These are phyloP conservation scores for Patiria miniata DNA, from an alignment of 35 echinoderm and acorn worm species.

Conservation along the genomic window DNA sequence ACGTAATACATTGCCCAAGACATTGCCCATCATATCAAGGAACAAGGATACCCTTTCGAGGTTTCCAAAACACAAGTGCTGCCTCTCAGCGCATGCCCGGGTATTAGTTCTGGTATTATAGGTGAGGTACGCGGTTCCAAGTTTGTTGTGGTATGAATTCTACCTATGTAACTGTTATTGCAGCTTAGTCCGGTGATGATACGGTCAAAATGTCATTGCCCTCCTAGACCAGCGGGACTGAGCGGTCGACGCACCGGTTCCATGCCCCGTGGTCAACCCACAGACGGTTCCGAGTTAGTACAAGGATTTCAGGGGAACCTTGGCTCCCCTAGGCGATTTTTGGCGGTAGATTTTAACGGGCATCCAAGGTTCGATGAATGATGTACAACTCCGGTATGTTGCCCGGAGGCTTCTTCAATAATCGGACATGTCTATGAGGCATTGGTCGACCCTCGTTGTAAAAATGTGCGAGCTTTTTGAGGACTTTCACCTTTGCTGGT, in stretches of 20 bases:
- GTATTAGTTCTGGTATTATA: no score
- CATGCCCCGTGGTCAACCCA: conserved; percentile 3
- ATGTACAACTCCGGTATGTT: not conserved
- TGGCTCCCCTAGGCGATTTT: not conserved
- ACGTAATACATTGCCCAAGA: no score
- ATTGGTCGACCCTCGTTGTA: no score
- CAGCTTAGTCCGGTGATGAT: not conserved
- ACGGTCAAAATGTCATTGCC: conserved; percentile 21
- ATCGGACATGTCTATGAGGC: no score
- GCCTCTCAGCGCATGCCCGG: no score
- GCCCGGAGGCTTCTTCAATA: not conserved
- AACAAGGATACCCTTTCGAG: no score
- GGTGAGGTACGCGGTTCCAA: not conserved
- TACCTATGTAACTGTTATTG: conserved; percentile 8
- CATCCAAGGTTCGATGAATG: conserved; percentile 18
- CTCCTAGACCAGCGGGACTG: not conserved
- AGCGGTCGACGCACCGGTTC: not conserved
- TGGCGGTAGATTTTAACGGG: not conserved
- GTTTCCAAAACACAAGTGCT: no score
- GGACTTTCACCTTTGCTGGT: conserved; percentile 24
- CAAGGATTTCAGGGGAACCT: not conserved
- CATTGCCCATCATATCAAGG: no score
- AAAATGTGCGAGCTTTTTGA: not conserved
- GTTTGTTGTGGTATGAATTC: not conserved
- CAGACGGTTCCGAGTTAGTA: not conserved